Base-by-base conservation (phyloP, 2,113 vertebrate species). In the Probosciger aterrimus region DNA sequence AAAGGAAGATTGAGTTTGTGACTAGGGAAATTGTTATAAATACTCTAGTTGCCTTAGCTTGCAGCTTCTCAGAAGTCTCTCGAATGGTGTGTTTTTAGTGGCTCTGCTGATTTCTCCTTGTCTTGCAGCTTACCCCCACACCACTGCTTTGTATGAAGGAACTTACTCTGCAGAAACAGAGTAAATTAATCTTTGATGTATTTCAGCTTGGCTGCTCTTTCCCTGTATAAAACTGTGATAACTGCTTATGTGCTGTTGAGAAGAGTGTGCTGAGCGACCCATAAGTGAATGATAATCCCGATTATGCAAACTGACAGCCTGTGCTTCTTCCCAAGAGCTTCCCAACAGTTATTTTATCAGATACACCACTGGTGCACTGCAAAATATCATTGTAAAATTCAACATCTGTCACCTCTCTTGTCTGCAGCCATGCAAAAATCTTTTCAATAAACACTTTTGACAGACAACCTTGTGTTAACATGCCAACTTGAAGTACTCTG, bases 1-100 rank as follows among this genome's bases (percentile, higher is more conserved):
- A 95, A 96, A 96, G 92, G 84, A 87, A 93, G 92, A 73, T 47
- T 67, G 92, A 96, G 76, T 92, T 94, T 80, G 52, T 92, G 93
- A 96, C 94, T 95, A 93, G 77, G 65, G 82, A 92, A 95, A 28
- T 90, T 82, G 23, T 46, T 94, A 70, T 33, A 96, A 95, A 75
- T 88, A 90, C 88, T 84, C 30, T 14, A 71, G 64, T 93, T 86
- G 79, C 90, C 94, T 93, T 78, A 92, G 86, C 69, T 92, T 71
- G 73, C 80, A 88, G 80, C 73, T 92, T 81, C 69, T 86, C 69
- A 92, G 73, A 88, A 94, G 73, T 68, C 80, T 82, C 73, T 84
- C 94, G 73, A 93, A 86, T 82, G 47, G 79, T 53, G 57, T 64
- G 84, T 47, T 70, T 70, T 75, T 82, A 86, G 86, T 67, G 63